A percentile compares a stretch with the other conserved stretches of the same genome.
These are phyloP conservation scores for Blera fallax DNA, from an alignment of 2,888 invertebrate species.

Conservation along the genomic window DNA sequence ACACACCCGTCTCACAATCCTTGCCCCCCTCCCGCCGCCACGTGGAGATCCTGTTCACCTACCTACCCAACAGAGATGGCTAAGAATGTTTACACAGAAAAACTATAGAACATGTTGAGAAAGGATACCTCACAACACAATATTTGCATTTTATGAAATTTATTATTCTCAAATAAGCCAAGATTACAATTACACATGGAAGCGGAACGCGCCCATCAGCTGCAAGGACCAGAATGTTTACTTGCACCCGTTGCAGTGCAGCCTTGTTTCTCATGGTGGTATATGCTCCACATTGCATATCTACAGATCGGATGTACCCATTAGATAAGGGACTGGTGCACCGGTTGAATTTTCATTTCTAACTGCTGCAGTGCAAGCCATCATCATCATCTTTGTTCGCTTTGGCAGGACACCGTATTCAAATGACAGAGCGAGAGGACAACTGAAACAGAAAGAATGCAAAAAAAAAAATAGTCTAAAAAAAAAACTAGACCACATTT, in stretches of 20 bases:
- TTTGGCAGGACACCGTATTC: slow-evolving; percentile 49
- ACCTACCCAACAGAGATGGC: background rate
- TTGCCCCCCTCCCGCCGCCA: too few species aligned
- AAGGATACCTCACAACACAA: slow-evolving; percentile 75
- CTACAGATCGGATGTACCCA: slow-evolving; percentile 56
- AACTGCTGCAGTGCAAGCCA: slow-evolving; percentile 14
- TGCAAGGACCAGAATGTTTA: slow-evolving; percentile 11
- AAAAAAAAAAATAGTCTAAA: background rate
- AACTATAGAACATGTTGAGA: slow-evolving; percentile 48
- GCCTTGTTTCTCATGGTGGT: background rate
- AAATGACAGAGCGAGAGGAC: slow-evolving; percentile 2
- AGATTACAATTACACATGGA: slow-evolving; percentile 76
- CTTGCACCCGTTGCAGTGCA: background rate
- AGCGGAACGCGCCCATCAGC: slow-evolving; percentile 22
- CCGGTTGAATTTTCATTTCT: slow-evolving; percentile 39
- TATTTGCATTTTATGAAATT: slow-evolving; percentile 80
- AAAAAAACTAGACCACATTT: slow-evolving; percentile 13
- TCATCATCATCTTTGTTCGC: slow-evolving; percentile 44
- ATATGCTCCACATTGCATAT: slow-evolving; percentile 51
- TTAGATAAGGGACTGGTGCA: slow-evolving; percentile 46
- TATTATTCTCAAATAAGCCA: slow-evolving; percentile 81
- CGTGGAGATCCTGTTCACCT: background rate
- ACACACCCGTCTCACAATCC: background rate
- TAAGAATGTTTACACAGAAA: slow-evolving; percentile 32
- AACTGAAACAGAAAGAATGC: background rate